Percentiles rank a stretch among this genome's conserved stretches.
Evolutionary conservation across 2,888 invertebrate genomes (phyloP).

Genomic region (Ecdyonurus torrentis): DNA sequence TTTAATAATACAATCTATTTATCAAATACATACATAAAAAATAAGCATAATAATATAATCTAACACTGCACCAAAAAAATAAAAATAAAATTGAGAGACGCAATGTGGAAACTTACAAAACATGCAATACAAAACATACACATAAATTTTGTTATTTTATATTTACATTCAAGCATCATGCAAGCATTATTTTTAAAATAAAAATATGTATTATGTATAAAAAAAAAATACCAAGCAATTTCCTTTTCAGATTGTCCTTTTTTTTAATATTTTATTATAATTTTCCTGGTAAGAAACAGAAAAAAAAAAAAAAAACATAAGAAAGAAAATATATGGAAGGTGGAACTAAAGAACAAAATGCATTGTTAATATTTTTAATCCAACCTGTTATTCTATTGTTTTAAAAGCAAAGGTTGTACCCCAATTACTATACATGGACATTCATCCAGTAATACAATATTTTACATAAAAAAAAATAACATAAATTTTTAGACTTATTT

Average conservation of each 20-base stretch:
- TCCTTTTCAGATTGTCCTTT: background rate
- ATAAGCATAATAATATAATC: no score
- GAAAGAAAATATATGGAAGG: background rate
- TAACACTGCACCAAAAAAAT: no score
- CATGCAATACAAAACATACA: background rate
- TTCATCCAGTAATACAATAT: background rate
- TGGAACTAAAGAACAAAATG: background rate
- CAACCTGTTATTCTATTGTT: background rate
- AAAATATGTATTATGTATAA: no score
- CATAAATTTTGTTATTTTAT: background rate
- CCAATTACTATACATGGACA: background rate
- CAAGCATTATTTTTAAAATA: background rate
- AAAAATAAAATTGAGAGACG: no score
- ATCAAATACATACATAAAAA: background rate
- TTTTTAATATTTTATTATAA: background rate
- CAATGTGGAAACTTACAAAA: background rate
- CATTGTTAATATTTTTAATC: background rate
- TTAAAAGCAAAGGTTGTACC: background rate
- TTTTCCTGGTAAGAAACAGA: background rate
- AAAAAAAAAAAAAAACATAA: background rate
- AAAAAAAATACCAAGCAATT: background rate
- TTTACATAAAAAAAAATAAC: background rate
- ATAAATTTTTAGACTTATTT: no score
- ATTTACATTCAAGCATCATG: background rate
- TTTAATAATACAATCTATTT: background rate